Conservation (phyloP, 2,797 vertebrate species). For the Epinephelus awoara region DNA sequence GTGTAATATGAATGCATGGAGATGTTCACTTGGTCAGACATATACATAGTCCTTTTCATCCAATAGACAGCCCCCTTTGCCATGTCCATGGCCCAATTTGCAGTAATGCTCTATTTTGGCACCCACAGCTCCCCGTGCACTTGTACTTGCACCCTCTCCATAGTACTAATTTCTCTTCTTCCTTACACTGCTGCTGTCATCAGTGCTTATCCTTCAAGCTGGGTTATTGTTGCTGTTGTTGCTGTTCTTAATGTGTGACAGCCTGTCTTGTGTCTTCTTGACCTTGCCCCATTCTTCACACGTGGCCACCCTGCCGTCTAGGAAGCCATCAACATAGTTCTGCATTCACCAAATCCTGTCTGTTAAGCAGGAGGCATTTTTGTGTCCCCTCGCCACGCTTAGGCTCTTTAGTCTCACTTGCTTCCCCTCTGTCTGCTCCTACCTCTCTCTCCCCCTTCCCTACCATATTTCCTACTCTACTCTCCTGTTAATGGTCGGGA, state of each 20-base stretch:
- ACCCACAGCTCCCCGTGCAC: conserved; percentile 17
- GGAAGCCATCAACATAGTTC: conserved; percentile 36
- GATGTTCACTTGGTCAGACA: conserved; percentile 11
- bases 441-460: not conserved
- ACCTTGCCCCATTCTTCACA: conserved; percentile 32
- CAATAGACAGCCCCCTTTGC: not conserved
- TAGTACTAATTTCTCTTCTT: conserved; percentile 18
- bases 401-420: conserved; percentile 32
- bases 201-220: conserved; percentile 17
- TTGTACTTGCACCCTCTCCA: conserved; percentile 41
- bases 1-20: conserved; percentile 14
- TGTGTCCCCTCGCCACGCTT: conserved; percentile 9
- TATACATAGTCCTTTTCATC: conserved; percentile 11
- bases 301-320: conserved; percentile 19
- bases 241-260: conserved; percentile 17
- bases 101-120: conserved; percentile 49
- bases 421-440: conserved; percentile 3
- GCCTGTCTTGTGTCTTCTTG: conserved; percentile 23
- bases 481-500: conserved; percentile 49
- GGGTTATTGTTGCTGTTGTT: conserved; percentile 35
- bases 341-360: conserved; percentile 13
- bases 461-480: conserved; percentile 9
- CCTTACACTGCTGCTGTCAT: conserved; percentile 15
- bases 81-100: conserved; percentile 21
- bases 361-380: conserved; percentile 1